Conservation (phyloP, 2,797 vertebrate species). For the Alca torda region DNA sequence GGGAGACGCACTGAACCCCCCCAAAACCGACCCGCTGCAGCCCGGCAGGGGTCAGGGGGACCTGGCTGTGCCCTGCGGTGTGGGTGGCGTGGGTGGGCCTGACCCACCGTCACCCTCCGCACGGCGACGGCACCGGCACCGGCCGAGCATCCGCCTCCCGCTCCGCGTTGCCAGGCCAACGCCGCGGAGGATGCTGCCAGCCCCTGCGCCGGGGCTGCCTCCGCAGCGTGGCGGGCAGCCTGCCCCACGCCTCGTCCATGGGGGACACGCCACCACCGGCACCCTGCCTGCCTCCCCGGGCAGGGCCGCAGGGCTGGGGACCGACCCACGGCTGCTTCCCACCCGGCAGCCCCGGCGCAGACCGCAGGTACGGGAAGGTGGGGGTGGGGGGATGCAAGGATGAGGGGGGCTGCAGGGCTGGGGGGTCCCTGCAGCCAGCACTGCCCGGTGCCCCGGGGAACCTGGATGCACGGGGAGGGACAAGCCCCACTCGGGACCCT, state of each 20-base stretch:
- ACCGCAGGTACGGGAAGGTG: neutral
- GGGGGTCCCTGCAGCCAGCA: neutral
- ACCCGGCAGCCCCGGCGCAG: neutral
- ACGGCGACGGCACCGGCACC: neutral
- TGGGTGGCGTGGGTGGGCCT: neutral
- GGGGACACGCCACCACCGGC: neutral
- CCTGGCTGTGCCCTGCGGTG: neutral
- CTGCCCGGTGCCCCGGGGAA: neutral
- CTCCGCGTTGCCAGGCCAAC: constrained; percentile 63
- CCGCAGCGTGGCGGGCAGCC: constrained; percentile 22
- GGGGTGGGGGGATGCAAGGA: neutral
- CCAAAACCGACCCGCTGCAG: neutral
- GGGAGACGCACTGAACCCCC: neutral
- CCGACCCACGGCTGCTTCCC: neutral
- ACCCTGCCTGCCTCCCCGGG: neutral
- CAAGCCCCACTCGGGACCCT: neutral
- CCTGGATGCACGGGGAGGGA: neutral
- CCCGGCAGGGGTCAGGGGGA: no score
- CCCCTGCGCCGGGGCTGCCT: constrained; percentile 35
- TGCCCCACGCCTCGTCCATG: neutral
- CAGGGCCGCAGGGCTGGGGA: neutral
- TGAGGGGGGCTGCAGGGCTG: no score
- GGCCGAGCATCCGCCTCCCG: neutral
- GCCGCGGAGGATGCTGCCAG: constrained; percentile 48
- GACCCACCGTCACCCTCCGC: neutral